phyloP scores from a whole-genome alignment of 1,140 invertebrate species.

The Holcopasites calliopsidis region DNA sequence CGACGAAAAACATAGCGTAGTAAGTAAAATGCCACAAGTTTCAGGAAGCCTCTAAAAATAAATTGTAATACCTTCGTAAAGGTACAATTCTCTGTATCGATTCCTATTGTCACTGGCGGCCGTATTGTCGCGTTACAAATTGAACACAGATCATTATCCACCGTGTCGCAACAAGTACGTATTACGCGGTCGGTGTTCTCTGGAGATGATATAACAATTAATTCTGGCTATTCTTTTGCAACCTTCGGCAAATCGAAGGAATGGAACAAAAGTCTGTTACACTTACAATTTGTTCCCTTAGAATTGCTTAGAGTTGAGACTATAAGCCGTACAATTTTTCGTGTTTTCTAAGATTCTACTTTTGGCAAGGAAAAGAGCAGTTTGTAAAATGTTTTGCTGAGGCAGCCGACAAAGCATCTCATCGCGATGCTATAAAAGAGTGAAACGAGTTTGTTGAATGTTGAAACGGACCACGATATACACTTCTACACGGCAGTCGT shows the following conservation, averaged over 20 bases:
- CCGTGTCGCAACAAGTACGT: background rate
- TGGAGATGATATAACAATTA: background rate
- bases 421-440: background rate
- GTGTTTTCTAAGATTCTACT: too few relatives aligned
- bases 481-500: background rate
- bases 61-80: background rate
- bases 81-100: background rate
- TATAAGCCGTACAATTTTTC: too few relatives aligned
- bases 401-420: background rate
- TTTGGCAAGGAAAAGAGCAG: too few relatives aligned
- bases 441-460: slow-evolving; percentile 6
- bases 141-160: background rate
- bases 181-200: background rate
- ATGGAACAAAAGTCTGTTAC: background rate
- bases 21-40: background rate
- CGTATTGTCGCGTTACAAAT: background rate
- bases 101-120: background rate
- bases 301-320: too few relatives aligned
- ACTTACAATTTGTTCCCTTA: too few relatives aligned
- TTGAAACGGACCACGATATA: background rate
- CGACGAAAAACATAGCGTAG: too few relatives aligned
- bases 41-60: background rate
- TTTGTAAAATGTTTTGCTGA: background rate
- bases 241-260: background rate
- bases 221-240: background rate